Conservation (phyloP, 2,113 vertebrate genomes). For the Trinectes maculatus region DNA sequence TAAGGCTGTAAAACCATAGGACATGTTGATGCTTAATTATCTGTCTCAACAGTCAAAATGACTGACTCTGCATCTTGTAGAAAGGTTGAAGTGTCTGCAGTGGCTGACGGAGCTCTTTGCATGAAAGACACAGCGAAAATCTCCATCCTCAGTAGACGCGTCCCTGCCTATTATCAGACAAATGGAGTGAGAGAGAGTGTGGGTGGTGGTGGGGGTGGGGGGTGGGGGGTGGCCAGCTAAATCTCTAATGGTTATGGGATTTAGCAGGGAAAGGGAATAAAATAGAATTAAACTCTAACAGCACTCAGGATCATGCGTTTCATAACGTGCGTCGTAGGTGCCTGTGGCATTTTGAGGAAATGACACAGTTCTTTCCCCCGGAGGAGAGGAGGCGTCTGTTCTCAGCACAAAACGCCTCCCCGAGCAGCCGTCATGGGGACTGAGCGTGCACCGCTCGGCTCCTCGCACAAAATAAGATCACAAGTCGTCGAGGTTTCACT, state of each 20-base stretch:
- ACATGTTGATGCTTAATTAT: slow-evolving; percentile 37
- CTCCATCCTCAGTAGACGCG: slow-evolving; percentile 25
- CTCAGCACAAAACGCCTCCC: slow-evolving; percentile 32
- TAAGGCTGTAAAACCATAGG: slow-evolving; percentile 40
- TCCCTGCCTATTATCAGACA: slow-evolving; percentile 48
- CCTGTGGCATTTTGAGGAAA: slow-evolving; percentile 57
- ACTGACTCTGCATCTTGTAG: slow-evolving; percentile 18
- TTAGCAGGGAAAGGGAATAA: slow-evolving; percentile 28
- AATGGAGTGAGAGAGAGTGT: slow-evolving; percentile 36
- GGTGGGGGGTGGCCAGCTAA: slow-evolving; percentile 21
- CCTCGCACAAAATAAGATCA: slow-evolving; percentile 54
- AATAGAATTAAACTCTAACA: slow-evolving; percentile 21
- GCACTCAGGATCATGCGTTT: slow-evolving; percentile 20
- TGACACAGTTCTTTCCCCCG: slow-evolving; percentile 49
- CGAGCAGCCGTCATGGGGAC: slow-evolving; percentile 45
- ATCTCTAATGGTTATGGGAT: slow-evolving; percentile 29
- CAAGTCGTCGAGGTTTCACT: slow-evolving; percentile 53
- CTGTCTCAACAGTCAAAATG: slow-evolving; percentile 18
- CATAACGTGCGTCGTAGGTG: slow-evolving; percentile 14
- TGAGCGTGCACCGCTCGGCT: slow-evolving; percentile 35
- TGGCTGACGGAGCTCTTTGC: slow-evolving; percentile 34
- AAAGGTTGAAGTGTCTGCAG: slow-evolving; percentile 32
- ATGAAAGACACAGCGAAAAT: slow-evolving; percentile 34
- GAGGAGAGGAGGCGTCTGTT: slow-evolving; percentile 43
- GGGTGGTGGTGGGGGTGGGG: no score